Evolutionary conservation across 2,797 vertebrate genomes (phyloP), one percentile per base, ranked within the genome.

Genomic region (Ibycter americanus): DNA sequence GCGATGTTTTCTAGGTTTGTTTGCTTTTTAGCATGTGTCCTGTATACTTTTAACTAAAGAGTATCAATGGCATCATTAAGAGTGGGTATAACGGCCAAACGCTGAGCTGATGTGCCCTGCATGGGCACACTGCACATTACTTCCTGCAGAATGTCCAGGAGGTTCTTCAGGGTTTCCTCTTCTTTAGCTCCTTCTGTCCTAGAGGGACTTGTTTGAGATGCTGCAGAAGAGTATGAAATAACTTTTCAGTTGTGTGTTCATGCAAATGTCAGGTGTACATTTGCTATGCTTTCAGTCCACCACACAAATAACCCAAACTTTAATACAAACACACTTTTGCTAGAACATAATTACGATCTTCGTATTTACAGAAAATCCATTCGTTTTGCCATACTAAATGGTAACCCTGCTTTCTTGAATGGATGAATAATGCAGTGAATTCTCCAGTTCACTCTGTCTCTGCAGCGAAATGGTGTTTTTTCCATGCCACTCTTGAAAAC

Each of bases 81-180:
- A 29, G 67, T 1, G 11, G 49, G 11, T 2, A 38, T 2, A 1
- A 21, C 1, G 5, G 36, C 21, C 5, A 66, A 6, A 12, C 0
- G 34, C 16, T 5, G 40, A 46, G 46, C 31, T 20, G 56, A 18
- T 1, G 11, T 2, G 40, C 22, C 40, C 27, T 25, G 44, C 4
- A 78, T 89, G 42, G 96, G 94, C 38, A 93, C 81, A 9, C 78
- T 68, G 40, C 52, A 16, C 20, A 59, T 25, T 6, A 87, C 46
- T 21, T 93, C 91, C 76, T 94, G 83, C 94, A 96, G 93, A 77
- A 83, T 4, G 27, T 72, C 87, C 46, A 94, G 31, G 6, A 96
- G 97, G 80, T 62, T 90, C 73, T 87, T 93, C 85, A 96, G 77
- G 68, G 76, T 93, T 86, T 96, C 89, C 79, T 97, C 92, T 36